Conservation (phyloP, 2,888 invertebrate species). For the Stegophylla sp. region DNA sequence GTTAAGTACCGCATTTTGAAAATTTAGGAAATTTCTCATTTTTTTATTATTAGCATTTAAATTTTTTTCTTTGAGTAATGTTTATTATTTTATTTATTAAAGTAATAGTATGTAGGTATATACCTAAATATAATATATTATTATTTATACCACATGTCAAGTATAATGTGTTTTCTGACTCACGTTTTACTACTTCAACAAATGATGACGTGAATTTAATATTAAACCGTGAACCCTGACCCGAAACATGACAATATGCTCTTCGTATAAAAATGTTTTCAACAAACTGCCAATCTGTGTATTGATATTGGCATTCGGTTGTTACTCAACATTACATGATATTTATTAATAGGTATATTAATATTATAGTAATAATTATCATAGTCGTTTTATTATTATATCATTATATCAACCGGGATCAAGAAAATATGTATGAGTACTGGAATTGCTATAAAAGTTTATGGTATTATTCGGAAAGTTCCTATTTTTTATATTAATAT, state of each 20-base stretch:
- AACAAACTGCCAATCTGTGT: constrained; percentile 4
- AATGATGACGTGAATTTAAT: constrained; percentile 44
- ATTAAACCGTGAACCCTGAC: constrained; percentile 55
- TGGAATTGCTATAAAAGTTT: no score
- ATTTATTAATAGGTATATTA: background rate
- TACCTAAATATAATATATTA: background rate
- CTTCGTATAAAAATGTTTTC: constrained; percentile 1
- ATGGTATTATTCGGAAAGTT: no score
- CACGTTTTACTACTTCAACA: constrained; percentile 25
- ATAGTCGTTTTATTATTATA: no score
- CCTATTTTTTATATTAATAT: no score
- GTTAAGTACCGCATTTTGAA: no score
- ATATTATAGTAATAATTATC: background rate
- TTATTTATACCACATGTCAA: background rate
- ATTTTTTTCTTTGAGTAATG: background rate
- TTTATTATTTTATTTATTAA: background rate
- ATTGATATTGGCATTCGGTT: background rate
- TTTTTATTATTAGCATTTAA: background rate
- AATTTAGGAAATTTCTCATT: no score
- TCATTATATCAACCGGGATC: no score
- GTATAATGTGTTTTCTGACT: constrained; percentile 9
- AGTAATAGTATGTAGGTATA: no score
- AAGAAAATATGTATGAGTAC: no score
- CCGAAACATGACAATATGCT: constrained; percentile 33
- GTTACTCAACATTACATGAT: background rate